Evolutionary conservation across 2,113 vertebrate species (phyloP), one percentile per base, ranked within the genome.

Genomic region (Oryzias melastigma): DNA sequence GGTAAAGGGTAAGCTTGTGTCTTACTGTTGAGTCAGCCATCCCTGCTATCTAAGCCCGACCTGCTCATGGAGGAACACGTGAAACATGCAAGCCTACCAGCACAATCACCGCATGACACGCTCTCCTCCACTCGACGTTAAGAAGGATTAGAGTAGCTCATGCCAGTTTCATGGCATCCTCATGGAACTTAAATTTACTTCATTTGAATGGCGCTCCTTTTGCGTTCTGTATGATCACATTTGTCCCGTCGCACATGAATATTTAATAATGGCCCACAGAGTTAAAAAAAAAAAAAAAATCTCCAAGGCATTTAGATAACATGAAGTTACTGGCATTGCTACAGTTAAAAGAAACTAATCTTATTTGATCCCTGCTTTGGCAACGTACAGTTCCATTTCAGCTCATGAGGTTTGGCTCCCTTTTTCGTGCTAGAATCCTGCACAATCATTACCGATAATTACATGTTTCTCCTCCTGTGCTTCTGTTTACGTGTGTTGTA

Each of bases 371-470:
- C 55, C 35, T 25, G 48, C 62, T 71, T 62, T 55, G 27, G 58
- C 35, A 69, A 61, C 51, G 49, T 59, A 64, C 59, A 19, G 48
- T 48, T 71, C 65, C 51, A 68, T 57, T 64, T 75, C 67, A 68
- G 65, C 20, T n/a, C 59, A 52, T 61, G 49, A 74, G 50, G 44
- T 68, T 35, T 83, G 68, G 79, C 71, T 83, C 79, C 84, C 77
- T 80, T 78, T 74, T 74, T 56, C 17, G 25, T 58, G 68, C 45
- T 68, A 73, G 62, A 82, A 82, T 77, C 61, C 46, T 15, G 43
- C 57, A 64, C 81, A 71, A 63, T 88, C 85, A 88, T 90, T 85
- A 81, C 45, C 63, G 67, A 53, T 88, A 87, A 90, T 91, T 87
- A 73, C 70, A 85, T 79, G 83, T 85, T 89, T 88, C 74, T 18